Evolutionary conservation across 2,113 vertebrate genomes (phyloP), one percentile per base, ranked within the genome.

Genomic region (Paracanthobrama guichenoti): DNA sequence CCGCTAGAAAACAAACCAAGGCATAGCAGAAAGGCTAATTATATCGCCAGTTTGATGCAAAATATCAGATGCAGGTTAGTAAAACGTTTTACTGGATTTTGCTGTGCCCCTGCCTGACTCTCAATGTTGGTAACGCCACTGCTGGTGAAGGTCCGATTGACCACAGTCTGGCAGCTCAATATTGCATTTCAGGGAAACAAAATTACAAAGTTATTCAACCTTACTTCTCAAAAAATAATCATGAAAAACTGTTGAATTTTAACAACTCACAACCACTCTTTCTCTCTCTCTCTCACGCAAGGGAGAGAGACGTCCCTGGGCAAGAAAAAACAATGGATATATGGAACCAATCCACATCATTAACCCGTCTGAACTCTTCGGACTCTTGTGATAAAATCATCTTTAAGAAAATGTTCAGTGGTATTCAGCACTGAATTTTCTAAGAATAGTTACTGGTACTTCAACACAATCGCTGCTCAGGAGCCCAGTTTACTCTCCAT

Each of bases 151-250:
- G 81, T 28, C 9, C 2, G 39, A 81, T 75, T 62, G 71, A 84
- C 44, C 57, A 87, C 84, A 69, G 86, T 88, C 86, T 81, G 48
- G 76, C 83, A 87, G 85, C 88, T 90, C 85, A 81, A 46, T 86
- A 88, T 86, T 74, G 91, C 89, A 62, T 85, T 28, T 72, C 12
- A 91, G 93, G 93, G 93, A 93, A 94, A 93, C 92, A 94, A 93
- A 94, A 94, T 95, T 94, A 95, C 93, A 93, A 94, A 94, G 94
- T 90, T 76, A 91, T 91, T 90, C 91, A 88, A 85, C 92, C 91
- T 89, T 91, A 90, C 91, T 85, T 93, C 22, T 90, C 79, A 57
- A 90, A 91, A 94, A 92, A 91, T 88, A 93, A 91, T 92, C 89
- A 90, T 90, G 88, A 87, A 87, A 88, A 90, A 91, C 91, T 89